Evolutionary conservation across 2,113 vertebrate genomes (phyloP), one percentile per base, ranked within the genome.

Genomic region (Hucho hucho): DNA sequence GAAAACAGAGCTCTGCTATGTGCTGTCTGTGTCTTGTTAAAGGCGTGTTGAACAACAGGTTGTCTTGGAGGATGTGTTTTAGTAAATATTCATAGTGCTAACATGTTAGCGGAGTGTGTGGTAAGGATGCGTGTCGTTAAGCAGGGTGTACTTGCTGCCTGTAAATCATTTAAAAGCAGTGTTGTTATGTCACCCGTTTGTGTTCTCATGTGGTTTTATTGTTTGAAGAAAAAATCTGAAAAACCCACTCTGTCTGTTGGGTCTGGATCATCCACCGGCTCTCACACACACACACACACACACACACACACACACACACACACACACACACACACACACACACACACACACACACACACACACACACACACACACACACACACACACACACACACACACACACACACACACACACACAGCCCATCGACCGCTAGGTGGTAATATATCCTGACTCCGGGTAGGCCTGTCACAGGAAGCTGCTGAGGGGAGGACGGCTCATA

Each of bases 91-190:
- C 77, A 71, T 75, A 75, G 58, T 78, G 77, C 72, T 87, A 76
- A 85, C 80, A 72, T 74, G 68, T 58, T 65, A 64, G 53, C 25
- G 7, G 69, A 80, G 82, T 79, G 69, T 69, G 83, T 63, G 75
- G 71, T 80, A 26, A 73, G 72, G 76, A 87, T 76, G 81, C 56
- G 65, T 87, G 81, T 87, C 77, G 83, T 84, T 89, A 88, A 67
- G 49, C 74, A 65, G 80, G 75, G 79, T 80, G 61, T 78, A 80
- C 68, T 80, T 84, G 81, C 79, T 79, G 83, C 28, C 82, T 82
- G 76, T 87, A 80, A 91, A 88, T 86, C 87, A 89, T 88, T 90
- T 75, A 84, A 79, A 71, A 64, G 64, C 75, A 61, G 75, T 73
- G 77, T 75, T 77, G 75, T 80, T 79, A 79, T 58, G 65, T 56